Evolutionary conservation across 1,140 invertebrate species (phyloP).

Genomic region (Linepithema humile): DNA sequence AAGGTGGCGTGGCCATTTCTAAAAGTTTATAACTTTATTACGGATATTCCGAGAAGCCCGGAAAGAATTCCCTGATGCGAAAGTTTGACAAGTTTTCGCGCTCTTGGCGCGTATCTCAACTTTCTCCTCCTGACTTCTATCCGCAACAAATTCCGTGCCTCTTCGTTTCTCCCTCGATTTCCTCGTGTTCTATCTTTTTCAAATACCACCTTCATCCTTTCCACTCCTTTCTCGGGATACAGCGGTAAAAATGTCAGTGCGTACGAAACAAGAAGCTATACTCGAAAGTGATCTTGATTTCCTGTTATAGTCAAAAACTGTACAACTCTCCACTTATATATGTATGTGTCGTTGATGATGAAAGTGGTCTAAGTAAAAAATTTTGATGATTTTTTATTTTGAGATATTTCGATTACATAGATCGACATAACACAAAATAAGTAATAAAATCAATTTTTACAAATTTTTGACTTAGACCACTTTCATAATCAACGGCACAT

Average conservation of each 20-base stretch:
- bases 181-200: neutral
- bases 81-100: slow-evolving; percentile 70
- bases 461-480: no score
- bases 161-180: slow-evolving; percentile 28
- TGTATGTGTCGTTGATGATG: no score
- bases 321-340: neutral
- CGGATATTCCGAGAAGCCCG: slow-evolving; percentile 65
- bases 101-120: slow-evolving; percentile 61
- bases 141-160: slow-evolving; percentile 25
- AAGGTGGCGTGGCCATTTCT: slow-evolving; percentile 30
- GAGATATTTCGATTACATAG: no score
- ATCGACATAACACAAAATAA: no score
- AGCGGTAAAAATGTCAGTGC: slow-evolving; percentile 46
- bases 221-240: slow-evolving; percentile 7
- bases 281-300: slow-evolving; percentile 63
- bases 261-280: slow-evolving; percentile 15
- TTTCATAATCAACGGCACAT: no score
- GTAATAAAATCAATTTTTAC: no score
- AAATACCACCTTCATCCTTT: slow-evolving; percentile 11
- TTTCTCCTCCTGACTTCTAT: slow-evolving; percentile 52
- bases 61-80: slow-evolving; percentile 76
- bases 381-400: no score
- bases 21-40: slow-evolving; percentile 76
- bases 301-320: slow-evolving; percentile 60
- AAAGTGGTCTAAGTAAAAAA: no score